phyloP scores from a whole-genome alignment of 2,113 vertebrate species.

The Camelus dromedarius region DNA sequence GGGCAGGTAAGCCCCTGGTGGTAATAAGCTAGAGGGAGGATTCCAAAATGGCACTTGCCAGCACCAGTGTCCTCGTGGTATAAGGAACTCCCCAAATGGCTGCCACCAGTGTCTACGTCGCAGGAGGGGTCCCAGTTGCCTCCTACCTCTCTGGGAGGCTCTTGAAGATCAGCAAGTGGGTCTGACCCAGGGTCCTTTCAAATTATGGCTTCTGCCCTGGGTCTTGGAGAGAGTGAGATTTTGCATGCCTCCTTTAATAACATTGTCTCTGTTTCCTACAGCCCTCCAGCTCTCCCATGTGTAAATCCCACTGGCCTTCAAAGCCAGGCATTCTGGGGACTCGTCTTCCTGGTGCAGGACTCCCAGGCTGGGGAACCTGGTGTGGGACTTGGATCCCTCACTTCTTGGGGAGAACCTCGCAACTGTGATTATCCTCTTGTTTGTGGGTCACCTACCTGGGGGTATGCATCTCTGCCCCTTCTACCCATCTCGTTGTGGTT shows the following conservation, averaged over 20 bases:
- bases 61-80: not conserved
- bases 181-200: not conserved
- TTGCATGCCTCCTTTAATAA: not conserved
- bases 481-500: not conserved
- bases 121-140: not conserved
- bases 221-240: not conserved
- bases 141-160: not conserved
- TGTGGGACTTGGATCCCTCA: not conserved
- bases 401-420: not conserved
- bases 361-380: not conserved
- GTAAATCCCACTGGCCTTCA: not conserved
- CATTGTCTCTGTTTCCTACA: not conserved
- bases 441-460: not conserved
- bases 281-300: not conserved
- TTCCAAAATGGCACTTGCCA: not conserved
- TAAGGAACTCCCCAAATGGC: not conserved
- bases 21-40: not conserved
- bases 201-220: not conserved
- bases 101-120: not conserved
- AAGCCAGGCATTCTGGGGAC: not conserved
- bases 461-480: not conserved
- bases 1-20: too few relatives aligned
- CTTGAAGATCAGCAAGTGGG: not conserved
- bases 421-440: not conserved
- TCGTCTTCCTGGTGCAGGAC: not conserved